Percentiles rank a stretch among this genome's conserved stretches.
phyloP scores from a whole-genome alignment of 2,113 vertebrate genomes.

The zebrafish (Danio rerio) region DNA sequence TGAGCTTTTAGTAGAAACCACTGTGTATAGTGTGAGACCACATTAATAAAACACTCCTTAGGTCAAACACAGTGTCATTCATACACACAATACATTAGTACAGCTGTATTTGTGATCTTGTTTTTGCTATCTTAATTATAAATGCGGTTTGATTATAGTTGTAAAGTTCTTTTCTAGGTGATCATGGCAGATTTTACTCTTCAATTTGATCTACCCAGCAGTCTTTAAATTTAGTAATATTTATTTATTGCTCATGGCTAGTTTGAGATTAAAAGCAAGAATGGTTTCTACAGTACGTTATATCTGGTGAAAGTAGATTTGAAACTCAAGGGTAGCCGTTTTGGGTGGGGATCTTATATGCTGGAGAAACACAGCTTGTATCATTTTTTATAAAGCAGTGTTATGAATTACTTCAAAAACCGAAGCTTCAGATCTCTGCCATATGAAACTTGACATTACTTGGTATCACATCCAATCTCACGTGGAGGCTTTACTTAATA shows the following conservation, averaged over 20 bases:
- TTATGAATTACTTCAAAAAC: neutral
- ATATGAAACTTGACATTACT: no score
- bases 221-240: neutral
- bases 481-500: neutral
- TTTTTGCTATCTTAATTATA: neutral
- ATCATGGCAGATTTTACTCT: neutral
- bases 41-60: neutral
- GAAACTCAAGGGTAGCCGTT: slow-evolving; percentile 22
- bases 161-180: neutral
- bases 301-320: slow-evolving; percentile 24
- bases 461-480: neutral
- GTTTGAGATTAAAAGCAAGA: neutral
- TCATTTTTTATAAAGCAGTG: neutral
- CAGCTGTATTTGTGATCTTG: neutral
- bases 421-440: no score
- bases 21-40: neutral
- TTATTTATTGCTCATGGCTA: neutral
- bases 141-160: neutral
- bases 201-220: neutral
- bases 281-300: neutral
- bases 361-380: neutral
- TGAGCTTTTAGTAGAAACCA: no score
- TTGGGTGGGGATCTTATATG: slow-evolving; percentile 33
- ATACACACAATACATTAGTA: neutral
- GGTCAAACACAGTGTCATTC: neutral